These are phyloP conservation scores for Hucho hucho DNA, from an alignment of 2,113 vertebrate species.

Conservation along the genomic window DNA sequence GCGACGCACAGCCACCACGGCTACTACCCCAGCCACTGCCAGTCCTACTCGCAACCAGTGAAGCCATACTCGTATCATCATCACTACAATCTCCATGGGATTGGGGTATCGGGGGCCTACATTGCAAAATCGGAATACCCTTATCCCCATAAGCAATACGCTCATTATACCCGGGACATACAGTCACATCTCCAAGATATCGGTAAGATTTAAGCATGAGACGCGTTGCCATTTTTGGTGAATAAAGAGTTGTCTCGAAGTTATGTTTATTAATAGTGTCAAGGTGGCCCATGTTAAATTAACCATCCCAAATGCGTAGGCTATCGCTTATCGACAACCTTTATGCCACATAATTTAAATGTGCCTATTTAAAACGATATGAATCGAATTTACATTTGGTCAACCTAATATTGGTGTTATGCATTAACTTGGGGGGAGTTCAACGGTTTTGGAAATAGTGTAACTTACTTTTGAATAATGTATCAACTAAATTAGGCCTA, in stretches of 20 bases:
- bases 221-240: background rate
- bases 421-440: no score
- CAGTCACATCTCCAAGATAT: conserved; percentile 77
- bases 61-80: conserved; percentile 77
- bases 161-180: conserved; percentile 80
- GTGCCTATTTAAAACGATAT: background rate
- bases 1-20: conserved; percentile 74
- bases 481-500: no score
- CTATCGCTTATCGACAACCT: background rate
- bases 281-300: background rate
- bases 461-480: no score
- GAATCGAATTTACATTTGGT: background rate
- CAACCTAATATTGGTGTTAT: no score
- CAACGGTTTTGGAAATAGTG: no score
- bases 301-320: background rate
- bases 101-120: conserved; percentile 76
- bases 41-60: conserved; percentile 76
- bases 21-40: conserved; percentile 73
- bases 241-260: background rate
- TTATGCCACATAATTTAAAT: no score
- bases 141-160: conserved; percentile 78
- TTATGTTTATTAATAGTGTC: background rate
- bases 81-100: conserved; percentile 84
- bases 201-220: conserved; percentile 70
- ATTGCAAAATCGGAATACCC: conserved; percentile 85